Evolutionary conservation across 2,888 invertebrate genomes (phyloP), one percentile per base, ranked within the genome.

Genomic region (Polia nebulosa): DNA sequence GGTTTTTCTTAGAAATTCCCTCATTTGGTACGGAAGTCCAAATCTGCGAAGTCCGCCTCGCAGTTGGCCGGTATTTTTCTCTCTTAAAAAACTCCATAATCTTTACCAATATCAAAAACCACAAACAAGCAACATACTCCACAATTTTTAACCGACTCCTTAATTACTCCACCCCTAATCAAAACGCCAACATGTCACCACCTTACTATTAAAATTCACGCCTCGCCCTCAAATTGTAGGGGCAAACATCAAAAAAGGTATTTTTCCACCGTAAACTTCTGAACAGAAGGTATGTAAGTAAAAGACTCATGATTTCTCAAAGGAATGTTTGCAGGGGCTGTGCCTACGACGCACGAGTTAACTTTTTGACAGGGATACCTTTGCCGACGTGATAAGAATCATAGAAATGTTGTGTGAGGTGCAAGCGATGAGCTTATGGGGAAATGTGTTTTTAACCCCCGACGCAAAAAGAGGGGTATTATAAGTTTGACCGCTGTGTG

Each of bases 341-440:
- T 74, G 83, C 79, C 82, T 69, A 76, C 86, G 87, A 91, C 94
- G 94, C 94, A 94, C 94, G 94, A 94, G 92, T 93, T 93, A 91
- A 93, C 94, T 94, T 93, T 94, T 92, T 94, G 94, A 94, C 94
- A 93, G 92, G 94, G 92, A 93, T 94, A 94, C 94, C 94, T 94
- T 90, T 85, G 83, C 78, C 84, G 87, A 94, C 94, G 94, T 94
- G 94, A 94, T 88, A 84, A 82, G 94, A 93, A 94, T 94, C 83
- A 86, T 83, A 80, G 82, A 75, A 51, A 76, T 69, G 45, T 78
- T 86, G 84, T 51, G 47, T 62, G 78, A 84, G 83, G 15, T 47
- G 51, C 41, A 67, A 73, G 77, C 67, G 44, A 66, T 29, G 9
- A 53, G 55, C 72, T 58, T 17, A 22, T n/a, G 4, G 7, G 17